These are phyloP conservation scores for Cantharis rustica DNA, from an alignment of 2,888 invertebrate species.

Conservation along the genomic window DNA sequence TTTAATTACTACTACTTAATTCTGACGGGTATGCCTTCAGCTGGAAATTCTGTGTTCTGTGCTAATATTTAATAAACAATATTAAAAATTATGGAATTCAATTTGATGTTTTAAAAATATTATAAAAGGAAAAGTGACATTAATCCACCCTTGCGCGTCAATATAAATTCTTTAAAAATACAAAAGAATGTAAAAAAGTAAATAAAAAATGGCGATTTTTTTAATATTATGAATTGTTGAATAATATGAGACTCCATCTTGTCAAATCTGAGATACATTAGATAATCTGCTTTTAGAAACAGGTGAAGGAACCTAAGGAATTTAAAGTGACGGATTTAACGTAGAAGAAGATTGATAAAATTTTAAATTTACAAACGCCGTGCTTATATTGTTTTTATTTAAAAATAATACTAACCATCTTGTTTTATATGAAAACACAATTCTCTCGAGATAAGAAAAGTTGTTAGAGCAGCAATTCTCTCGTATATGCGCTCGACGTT, in stretches of 20 bases:
- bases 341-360: not conserved
- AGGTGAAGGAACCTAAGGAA: not conserved
- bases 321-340: not conserved
- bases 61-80: no score
- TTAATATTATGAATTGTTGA: no score
- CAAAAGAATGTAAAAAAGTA: not conserved
- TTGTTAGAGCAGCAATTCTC: not conserved
- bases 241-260: not conserved
- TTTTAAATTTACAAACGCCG: not conserved
- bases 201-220: no score
- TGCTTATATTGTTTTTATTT: not conserved
- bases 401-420: not conserved
- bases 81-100: no score
- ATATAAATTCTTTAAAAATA: not conserved
- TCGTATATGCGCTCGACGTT: not conserved
- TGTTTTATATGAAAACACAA: not conserved
- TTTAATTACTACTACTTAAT: no score
- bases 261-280: not conserved
- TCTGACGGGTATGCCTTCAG: no score
- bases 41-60: no score
- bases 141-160: not conserved
- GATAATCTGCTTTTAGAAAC: not conserved
- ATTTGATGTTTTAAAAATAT: no score
- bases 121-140: not conserved
- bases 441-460: constrained; percentile 7